Conservation (phyloP, 1,140 invertebrate genomes). For the Hesperophylax magnus region DNA sequence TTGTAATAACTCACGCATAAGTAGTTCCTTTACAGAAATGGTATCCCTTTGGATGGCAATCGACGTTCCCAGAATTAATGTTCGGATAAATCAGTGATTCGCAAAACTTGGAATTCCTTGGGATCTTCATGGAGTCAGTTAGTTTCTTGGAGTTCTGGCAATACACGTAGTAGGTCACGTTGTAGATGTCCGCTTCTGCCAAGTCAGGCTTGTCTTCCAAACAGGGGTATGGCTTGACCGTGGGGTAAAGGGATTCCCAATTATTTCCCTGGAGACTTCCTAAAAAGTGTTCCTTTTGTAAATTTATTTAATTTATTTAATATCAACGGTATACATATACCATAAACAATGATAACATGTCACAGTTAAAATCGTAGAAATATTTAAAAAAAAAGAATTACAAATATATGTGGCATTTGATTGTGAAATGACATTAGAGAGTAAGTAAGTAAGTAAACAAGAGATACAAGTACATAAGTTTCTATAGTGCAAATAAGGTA, state of each 20-base stretch:
- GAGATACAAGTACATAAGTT: too few relatives aligned
- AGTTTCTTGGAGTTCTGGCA: constrained; percentile 1
- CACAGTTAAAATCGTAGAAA: too few relatives aligned
- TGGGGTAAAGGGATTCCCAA: neutral
- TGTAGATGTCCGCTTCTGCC: neutral
- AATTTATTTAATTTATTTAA: too few relatives aligned
- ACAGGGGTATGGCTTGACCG: constrained; percentile 30
- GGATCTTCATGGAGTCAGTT: neutral
- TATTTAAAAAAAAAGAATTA: too few relatives aligned
- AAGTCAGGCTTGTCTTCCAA: neutral
- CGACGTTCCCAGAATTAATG: neutral
- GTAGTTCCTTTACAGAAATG: constrained; percentile 15
- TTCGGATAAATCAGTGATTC: neutral
- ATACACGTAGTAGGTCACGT: neutral
- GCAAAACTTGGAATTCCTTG: neutral
- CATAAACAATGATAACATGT: too few relatives aligned
- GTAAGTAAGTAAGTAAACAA: too few relatives aligned
- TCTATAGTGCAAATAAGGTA: too few relatives aligned
- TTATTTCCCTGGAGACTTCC: constrained; percentile 4
- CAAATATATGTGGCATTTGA: too few relatives aligned
- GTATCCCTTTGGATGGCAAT: constrained; percentile 7
- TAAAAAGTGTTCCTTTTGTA: neutral
- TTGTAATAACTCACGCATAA: constrained; percentile 5
- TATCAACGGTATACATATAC: too few relatives aligned
- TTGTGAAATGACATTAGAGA: too few relatives aligned